A percentile compares a stretch with the other conserved stretches of the same genome.
Conservation (phyloP, 2,888 invertebrate genomes). For the Tenthredo notha region DNA sequence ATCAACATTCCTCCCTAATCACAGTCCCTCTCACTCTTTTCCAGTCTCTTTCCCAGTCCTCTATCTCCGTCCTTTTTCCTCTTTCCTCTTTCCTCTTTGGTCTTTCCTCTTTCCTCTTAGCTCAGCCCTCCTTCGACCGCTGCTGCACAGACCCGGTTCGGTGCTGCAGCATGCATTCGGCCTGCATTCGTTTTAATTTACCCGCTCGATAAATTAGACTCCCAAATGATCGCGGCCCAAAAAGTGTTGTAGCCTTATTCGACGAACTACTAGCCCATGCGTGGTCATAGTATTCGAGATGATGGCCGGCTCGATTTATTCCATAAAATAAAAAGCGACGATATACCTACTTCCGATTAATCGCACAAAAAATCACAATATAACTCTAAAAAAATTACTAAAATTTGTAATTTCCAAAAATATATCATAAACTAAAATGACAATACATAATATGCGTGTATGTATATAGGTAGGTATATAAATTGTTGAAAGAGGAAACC, state of each 20-base stretch:
- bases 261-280: background rate
- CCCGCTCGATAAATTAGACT: constrained; percentile 74
- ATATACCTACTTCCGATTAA: background rate
- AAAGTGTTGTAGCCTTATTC: constrained; percentile 30
- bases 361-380: background rate
- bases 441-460: background rate
- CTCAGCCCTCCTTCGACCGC: background rate
- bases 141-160: background rate
- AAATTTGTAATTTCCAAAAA: background rate
- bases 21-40: constrained; percentile 59
- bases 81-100: background rate
- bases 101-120: constrained; percentile 3
- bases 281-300: background rate
- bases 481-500: background rate
- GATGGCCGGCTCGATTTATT: background rate
- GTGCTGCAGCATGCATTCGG: constrained; percentile 46
- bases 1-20: constrained; percentile 78
- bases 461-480: background rate
- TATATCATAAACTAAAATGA: background rate
- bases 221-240: constrained; percentile 68
- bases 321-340: background rate
- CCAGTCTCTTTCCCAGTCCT: constrained; percentile 60
- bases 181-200: constrained; percentile 72
- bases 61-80: constrained; percentile 56
- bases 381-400: background rate